Percentiles rank a stretch among this genome's conserved stretches.
These are phyloP conservation scores for Limosa lapponica DNA, from an alignment of 2,797 vertebrate genomes.

Conservation along the genomic window DNA sequence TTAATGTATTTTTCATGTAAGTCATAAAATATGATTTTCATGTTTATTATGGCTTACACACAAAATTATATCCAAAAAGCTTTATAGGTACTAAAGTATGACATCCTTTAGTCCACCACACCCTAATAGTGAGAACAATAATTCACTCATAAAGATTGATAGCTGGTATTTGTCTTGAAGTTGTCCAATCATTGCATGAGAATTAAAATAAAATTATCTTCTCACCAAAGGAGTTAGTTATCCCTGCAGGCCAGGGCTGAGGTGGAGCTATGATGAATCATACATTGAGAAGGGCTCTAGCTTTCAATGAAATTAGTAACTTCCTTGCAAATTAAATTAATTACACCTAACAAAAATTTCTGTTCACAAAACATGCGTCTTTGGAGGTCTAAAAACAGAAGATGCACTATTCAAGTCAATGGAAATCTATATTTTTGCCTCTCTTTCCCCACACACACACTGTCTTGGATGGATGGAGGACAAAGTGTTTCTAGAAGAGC, in stretches of 20 bases:
- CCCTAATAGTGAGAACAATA: constrained; percentile 72
- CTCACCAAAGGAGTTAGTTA: constrained; percentile 75
- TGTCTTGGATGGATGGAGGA: neutral
- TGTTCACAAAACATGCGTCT: constrained; percentile 48
- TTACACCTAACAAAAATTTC: constrained; percentile 66
- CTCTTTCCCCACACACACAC: neutral
- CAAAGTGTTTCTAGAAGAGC: neutral
- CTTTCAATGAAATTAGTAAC: constrained; percentile 77
- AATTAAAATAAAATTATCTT: constrained; percentile 85
- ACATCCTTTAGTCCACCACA: constrained; percentile 74
- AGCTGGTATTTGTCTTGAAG: constrained; percentile 72
- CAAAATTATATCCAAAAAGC: constrained; percentile 73
- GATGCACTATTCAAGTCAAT: neutral
- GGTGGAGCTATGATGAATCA: constrained; percentile 70
- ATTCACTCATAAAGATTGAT: constrained; percentile 79
- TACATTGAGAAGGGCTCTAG: constrained; percentile 52
- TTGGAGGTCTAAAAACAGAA: constrained; percentile 67
- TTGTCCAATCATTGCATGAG: constrained; percentile 78
- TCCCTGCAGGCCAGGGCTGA: constrained; percentile 68
- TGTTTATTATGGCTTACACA: constrained; percentile 70
- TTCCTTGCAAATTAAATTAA: constrained; percentile 76
- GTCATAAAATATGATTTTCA: constrained; percentile 55
- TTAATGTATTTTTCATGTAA: constrained; percentile 65
- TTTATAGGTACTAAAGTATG: constrained; percentile 75
- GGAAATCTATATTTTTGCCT: neutral